Evolutionary conservation across 2,888 invertebrate species (phyloP).

Genomic region (Caenorhabditis plicata): DNA sequence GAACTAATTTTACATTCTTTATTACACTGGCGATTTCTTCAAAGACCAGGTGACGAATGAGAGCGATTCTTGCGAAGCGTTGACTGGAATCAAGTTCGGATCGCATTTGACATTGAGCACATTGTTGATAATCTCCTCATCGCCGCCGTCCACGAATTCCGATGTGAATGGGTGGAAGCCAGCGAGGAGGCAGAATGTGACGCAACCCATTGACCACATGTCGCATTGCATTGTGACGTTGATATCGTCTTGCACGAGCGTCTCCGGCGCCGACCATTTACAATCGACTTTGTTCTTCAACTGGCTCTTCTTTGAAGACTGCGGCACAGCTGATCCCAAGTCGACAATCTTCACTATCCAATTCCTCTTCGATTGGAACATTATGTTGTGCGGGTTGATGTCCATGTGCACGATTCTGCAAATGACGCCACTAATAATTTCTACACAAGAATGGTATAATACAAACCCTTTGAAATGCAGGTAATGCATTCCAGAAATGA

Average conservation of each 20-base stretch:
- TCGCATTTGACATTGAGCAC: slow-evolving; percentile 77
- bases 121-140: slow-evolving; percentile 86
- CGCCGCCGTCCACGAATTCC: slow-evolving; percentile 69
- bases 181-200: slow-evolving; percentile 87
- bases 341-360: slow-evolving; percentile 82
- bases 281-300: too few relatives aligned
- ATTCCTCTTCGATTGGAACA: slow-evolving; percentile 80
- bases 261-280: slow-evolving; percentile 63
- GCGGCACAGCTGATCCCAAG: slow-evolving; percentile 77
- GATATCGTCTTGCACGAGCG: slow-evolving; percentile 71
- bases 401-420: slow-evolving; percentile 76
- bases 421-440: background rate
- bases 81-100: slow-evolving; percentile 89
- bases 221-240: slow-evolving; percentile 83
- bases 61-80: slow-evolving; percentile 87
- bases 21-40: slow-evolving; percentile 89
- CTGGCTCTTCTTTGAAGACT: slow-evolving; percentile 28
- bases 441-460: background rate
- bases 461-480: slow-evolving; percentile 83
- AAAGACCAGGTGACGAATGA: slow-evolving; percentile 92
- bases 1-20: slow-evolving; percentile 65
- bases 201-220: slow-evolving; percentile 90
- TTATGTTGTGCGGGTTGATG: slow-evolving; percentile 90
- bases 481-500: slow-evolving; percentile 87
- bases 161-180: slow-evolving; percentile 88